Conservation (phyloP, 2,113 vertebrate species). For the Sapayoa aenigma region DNA sequence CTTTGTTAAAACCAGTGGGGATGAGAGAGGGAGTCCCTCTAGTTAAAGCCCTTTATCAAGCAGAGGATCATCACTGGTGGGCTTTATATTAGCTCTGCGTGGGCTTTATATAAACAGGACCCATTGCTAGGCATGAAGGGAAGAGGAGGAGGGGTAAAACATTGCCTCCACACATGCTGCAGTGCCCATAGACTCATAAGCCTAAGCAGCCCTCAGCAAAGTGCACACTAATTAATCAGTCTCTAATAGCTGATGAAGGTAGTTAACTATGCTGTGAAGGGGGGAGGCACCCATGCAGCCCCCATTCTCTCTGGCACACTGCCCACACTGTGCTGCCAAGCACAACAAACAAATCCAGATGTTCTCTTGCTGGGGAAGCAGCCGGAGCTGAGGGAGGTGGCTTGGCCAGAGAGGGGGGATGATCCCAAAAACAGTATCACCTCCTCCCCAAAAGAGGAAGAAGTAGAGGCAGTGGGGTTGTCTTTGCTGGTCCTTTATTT, state of each 20-base stretch:
- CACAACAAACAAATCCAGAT: constrained; percentile 26
- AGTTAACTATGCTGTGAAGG: neutral
- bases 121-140: neutral
- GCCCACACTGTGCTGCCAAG: fast-evolving
- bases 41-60: neutral
- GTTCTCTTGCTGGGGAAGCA: neutral
- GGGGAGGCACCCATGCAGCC: neutral
- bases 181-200: neutral
- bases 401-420: neutral
- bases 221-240: neutral
- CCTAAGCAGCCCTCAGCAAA: neutral
- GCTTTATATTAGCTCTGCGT: neutral
- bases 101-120: neutral
- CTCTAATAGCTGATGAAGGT: neutral
- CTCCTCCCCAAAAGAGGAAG: neutral
- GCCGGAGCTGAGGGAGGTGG: fast-evolving
- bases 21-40: neutral
- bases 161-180: neutral
- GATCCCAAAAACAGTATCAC: neutral
- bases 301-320: fast-evolving
- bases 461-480: neutral
- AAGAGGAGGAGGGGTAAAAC: neutral
- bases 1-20: neutral
- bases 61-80: neutral
- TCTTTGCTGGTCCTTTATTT: constrained; percentile 22